These are phyloP conservation scores for Carpatolechia fugitivella DNA, from an alignment of 2,888 invertebrate species.

Conservation along the genomic window DNA sequence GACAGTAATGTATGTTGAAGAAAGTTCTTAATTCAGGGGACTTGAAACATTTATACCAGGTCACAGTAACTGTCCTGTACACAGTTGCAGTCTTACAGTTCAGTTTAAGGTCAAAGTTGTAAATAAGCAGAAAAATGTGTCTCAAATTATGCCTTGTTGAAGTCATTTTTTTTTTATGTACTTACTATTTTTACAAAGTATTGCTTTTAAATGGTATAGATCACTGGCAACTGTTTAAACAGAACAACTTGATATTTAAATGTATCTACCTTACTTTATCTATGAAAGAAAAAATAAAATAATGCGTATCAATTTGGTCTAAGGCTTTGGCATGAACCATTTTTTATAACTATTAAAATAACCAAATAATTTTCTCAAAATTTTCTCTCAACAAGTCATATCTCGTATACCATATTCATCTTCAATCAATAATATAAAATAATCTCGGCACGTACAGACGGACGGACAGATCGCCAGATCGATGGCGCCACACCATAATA, in stretches of 20 bases:
- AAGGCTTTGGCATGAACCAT: too few relatives aligned
- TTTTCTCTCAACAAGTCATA: slow-evolving; percentile 13
- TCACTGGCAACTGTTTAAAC: too few relatives aligned
- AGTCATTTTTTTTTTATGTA: background rate
- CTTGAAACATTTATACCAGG: slow-evolving; percentile 27
- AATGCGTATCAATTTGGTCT: too few relatives aligned
- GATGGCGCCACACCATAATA: slow-evolving; percentile 56
- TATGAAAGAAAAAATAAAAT: too few relatives aligned
- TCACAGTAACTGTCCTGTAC: slow-evolving; percentile 15
- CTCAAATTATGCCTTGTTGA: background rate
- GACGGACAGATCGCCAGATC: slow-evolving; percentile 36
- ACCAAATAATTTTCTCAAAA: too few relatives aligned
- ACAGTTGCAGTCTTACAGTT: background rate
- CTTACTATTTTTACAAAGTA: too few relatives aligned
- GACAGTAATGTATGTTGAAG: slow-evolving; percentile 47
- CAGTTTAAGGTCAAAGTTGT: background rate
- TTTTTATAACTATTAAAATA: too few relatives aligned
- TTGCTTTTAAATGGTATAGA: too few relatives aligned
- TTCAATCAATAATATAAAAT: slow-evolving; percentile 20
- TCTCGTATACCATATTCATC: slow-evolving; percentile 14
- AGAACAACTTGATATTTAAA: too few relatives aligned
- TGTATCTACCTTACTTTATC: too few relatives aligned
- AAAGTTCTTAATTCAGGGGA: slow-evolving; percentile 41
- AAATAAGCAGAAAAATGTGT: background rate
- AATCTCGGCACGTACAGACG: slow-evolving; percentile 41